Percentiles rank a stretch among this genome's conserved stretches.
Conservation (phyloP, 2,113 vertebrate genomes). For the Peromyscus californicus region DNA sequence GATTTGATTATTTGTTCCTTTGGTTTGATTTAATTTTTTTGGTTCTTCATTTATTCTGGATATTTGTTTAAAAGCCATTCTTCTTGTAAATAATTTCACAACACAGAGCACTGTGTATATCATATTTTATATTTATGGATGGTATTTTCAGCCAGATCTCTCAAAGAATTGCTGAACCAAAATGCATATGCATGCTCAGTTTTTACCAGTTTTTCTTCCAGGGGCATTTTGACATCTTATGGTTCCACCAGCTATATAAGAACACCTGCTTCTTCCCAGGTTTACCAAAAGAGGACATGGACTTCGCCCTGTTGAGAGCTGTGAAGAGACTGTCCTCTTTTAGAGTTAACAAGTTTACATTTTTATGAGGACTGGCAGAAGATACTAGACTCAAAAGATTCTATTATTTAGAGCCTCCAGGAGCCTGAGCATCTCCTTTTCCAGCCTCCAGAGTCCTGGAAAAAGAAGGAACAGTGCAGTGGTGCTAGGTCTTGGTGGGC, state of each 20-base stretch:
- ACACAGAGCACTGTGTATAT: background rate
- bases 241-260: background rate
- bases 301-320: background rate
- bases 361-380: background rate
- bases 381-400: background rate
- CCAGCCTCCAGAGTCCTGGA: too few relatives aligned
- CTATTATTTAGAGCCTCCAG: background rate
- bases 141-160: background rate
- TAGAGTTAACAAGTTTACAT: background rate
- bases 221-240: background rate
- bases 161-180: background rate
- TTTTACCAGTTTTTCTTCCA: background rate
- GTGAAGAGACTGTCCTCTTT: background rate
- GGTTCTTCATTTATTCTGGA: background rate
- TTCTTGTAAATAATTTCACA: conserved; percentile 19
- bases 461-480: too few relatives aligned
- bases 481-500: background rate
- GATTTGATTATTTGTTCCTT: background rate
- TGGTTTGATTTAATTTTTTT: background rate
- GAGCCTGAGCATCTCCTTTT: background rate
- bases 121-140: background rate
- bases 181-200: background rate
- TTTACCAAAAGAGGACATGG: background rate
- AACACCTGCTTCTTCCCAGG: background rate
- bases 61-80: background rate